Evolutionary conservation across 2,888 invertebrate species (phyloP).

Genomic region (Dichetophora obliterata): DNA sequence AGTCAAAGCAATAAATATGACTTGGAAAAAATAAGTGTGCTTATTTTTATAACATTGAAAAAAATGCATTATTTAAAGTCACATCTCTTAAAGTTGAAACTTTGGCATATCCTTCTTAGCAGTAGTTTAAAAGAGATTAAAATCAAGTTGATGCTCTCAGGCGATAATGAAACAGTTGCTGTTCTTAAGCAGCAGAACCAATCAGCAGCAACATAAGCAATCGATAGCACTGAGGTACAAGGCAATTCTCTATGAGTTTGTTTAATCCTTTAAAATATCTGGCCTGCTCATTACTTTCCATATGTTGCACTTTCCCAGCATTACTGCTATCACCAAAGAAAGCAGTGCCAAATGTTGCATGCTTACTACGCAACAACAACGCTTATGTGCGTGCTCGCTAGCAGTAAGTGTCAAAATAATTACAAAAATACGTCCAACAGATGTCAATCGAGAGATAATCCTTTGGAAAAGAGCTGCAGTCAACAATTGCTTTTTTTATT

Average conservation of each 20-base stretch:
- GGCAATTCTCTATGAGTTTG: background rate
- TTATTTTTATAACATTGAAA: too few species aligned
- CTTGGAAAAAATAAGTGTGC: too few species aligned
- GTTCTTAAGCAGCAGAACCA: background rate
- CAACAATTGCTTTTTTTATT: background rate
- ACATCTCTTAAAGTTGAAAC: too few species aligned
- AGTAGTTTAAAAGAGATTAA: too few species aligned
- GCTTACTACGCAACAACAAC: background rate
- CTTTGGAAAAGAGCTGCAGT: background rate
- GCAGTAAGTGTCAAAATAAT: background rate
- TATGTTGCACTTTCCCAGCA: slow-evolving; percentile 15
- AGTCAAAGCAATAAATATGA: too few species aligned
- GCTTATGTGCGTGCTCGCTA: background rate
- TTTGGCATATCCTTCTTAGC: too few species aligned
- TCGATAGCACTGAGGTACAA: background rate
- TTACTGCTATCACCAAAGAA: background rate
- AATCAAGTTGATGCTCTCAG: background rate
- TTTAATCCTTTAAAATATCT: background rate
- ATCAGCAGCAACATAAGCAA: background rate
- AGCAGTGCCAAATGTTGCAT: background rate
- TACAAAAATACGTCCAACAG: background rate
- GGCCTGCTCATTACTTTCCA: background rate
- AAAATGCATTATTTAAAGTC: too few species aligned
- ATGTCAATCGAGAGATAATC: slow-evolving; percentile 12
- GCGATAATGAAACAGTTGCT: background rate